These are phyloP conservation scores for Clarias pachynema DNA, from an alignment of 2,797 vertebrate genomes.

Conservation along the genomic window DNA sequence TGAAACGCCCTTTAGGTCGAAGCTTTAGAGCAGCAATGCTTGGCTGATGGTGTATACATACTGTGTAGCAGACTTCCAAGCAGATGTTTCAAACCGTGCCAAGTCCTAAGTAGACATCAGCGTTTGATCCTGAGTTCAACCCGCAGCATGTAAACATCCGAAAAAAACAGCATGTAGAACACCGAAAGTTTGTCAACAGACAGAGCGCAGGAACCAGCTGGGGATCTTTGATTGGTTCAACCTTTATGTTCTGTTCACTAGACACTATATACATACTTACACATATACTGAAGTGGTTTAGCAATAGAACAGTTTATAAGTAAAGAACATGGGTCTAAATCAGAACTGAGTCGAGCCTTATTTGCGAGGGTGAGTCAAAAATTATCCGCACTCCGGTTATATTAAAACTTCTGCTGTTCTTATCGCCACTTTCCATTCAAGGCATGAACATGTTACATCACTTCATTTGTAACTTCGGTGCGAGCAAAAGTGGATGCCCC, in stretches of 20 bases:
- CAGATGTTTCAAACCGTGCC: conserved; percentile 38
- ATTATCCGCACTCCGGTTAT: too few species aligned
- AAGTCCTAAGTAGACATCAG: conserved; percentile 8
- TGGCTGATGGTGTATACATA: conserved; percentile 17
- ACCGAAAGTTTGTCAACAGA: conserved; percentile 20
- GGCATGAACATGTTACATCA: too few species aligned
- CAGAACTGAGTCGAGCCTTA: neutral
- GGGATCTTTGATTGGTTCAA: neutral
- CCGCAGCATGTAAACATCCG: conserved; percentile 18
- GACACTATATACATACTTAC: too few species aligned
- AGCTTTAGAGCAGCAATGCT: neutral
- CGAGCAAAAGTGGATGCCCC: too few species aligned
- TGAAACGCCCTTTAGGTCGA: conserved; percentile 21
- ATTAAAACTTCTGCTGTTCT: too few species aligned
- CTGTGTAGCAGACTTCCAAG: neutral
- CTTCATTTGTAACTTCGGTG: too few species aligned
- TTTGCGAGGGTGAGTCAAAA: neutral
- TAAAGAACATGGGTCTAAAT: neutral
- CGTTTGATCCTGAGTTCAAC: conserved; percentile 22
- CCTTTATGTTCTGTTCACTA: neutral
- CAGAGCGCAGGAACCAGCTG: neutral
- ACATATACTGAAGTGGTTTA: neutral
- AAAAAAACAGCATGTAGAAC: neutral
- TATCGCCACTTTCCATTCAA: too few species aligned
- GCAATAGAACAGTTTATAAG: neutral